Conservation (phyloP, 2,888 invertebrate species). For the Junonia oenone region DNA sequence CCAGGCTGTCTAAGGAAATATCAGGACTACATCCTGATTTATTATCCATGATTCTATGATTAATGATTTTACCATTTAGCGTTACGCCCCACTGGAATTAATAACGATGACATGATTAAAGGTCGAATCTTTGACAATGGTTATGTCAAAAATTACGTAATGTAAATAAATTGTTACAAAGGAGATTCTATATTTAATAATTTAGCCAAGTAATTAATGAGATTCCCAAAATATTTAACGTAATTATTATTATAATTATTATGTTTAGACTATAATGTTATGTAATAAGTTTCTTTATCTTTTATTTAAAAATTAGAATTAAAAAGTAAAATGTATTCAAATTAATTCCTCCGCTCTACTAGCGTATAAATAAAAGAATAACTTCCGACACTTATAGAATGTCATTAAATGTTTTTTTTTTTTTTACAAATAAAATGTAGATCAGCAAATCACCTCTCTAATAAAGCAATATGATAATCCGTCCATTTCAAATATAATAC, state of each 20-base stretch:
- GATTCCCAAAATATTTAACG: no score
- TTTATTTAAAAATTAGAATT: neutral
- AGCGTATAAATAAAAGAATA: neutral
- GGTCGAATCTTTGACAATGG: neutral
- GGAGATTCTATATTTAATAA: neutral
- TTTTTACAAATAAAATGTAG: neutral
- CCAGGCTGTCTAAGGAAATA: slow-evolving; percentile 64
- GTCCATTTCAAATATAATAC: neutral
- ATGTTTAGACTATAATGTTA: neutral
- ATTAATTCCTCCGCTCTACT: neutral
- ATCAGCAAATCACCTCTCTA: neutral
- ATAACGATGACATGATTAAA: neutral
- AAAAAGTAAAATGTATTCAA: neutral
- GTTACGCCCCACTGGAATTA: neutral
- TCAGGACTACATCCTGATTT: slow-evolving; percentile 49
- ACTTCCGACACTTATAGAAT: neutral
- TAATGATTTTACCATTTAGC: slow-evolving; percentile 21
- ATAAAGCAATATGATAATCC: neutral
- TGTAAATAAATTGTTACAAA: neutral
- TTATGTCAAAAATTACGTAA: neutral
- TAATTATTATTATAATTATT: no score
- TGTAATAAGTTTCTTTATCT: neutral
- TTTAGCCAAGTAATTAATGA: no score
- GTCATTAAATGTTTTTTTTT: neutral
- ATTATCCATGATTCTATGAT: slow-evolving; percentile 60